A percentile compares a stretch with the other conserved stretches of the same genome.
Evolutionary conservation across 2,113 vertebrate genomes (phyloP).

Genomic region (Orientallactaga bullata): DNA sequence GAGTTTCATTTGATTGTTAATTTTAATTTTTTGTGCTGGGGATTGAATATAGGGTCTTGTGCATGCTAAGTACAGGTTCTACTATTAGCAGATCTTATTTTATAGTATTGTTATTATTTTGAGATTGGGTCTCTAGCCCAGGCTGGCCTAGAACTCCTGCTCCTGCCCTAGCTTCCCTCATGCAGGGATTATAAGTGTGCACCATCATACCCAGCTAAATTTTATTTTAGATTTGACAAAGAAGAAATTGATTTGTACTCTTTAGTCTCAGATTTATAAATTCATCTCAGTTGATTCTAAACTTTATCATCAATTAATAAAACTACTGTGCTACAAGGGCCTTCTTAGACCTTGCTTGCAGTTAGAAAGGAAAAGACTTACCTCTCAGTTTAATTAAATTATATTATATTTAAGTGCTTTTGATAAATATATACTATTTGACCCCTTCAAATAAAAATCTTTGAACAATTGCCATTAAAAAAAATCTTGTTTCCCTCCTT

Average conservation of each 20-base stretch:
- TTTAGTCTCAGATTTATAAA: slow-evolving; percentile 9
- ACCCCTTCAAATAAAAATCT: slow-evolving; percentile 52
- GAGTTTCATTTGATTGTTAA: background rate
- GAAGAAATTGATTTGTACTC: background rate
- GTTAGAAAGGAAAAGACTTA: slow-evolving; percentile 33
- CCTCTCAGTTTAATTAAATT: background rate
- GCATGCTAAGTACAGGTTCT: background rate
- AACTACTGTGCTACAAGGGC: background rate
- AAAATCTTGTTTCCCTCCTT: background rate
- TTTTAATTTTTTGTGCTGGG: background rate
- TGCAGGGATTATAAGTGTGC: background rate
- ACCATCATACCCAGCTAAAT: background rate
- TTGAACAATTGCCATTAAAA: slow-evolving; percentile 38
- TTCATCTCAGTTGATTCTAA: slow-evolving; percentile 1
- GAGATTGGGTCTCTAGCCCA: background rate
- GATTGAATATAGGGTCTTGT: background rate
- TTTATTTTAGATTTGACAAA: slow-evolving; percentile 32
- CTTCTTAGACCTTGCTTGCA: background rate
- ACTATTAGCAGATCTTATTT: background rate
- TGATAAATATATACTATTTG: slow-evolving; percentile 6
- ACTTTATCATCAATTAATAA: background rate
- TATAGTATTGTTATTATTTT: background rate
- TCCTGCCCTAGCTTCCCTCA: background rate
- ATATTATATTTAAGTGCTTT: background rate
- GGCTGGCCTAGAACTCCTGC: background rate